These are phyloP conservation scores for Cairina moschata DNA, from an alignment of 2,113 vertebrate species.

Conservation along the genomic window DNA sequence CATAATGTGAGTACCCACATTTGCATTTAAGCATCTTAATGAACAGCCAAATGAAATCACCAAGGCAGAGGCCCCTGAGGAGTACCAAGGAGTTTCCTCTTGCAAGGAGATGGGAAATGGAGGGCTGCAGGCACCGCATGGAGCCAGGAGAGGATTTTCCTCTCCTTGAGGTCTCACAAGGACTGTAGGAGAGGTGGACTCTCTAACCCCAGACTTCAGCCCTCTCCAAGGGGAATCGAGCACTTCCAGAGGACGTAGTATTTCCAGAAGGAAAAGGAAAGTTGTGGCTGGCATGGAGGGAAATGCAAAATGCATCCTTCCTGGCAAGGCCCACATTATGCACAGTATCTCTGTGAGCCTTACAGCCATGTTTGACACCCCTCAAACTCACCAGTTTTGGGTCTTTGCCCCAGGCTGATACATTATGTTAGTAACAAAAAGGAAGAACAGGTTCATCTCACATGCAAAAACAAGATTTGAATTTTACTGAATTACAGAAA, in stretches of 20 bases:
- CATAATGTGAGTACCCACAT: not conserved
- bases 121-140: rapidly evolving
- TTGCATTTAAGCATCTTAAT: not conserved
- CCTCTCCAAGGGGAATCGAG: not conserved
- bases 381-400: not conserved
- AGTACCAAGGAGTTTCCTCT: not conserved
- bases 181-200: not conserved
- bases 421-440: not conserved
- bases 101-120: rapidly evolving
- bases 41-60: not conserved
- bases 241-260: not conserved
- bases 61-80: not conserved
- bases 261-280: not conserved
- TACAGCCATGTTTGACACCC: not conserved
- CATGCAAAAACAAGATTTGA: not conserved
- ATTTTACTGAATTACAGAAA: not conserved
- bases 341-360: not conserved
- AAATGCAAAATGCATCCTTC: not conserved
- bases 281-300: not conserved
- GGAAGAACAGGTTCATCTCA: not conserved
- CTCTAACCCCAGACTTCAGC: not conserved
- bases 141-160: not conserved
- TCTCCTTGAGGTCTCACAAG: not conserved
- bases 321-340: not conserved
- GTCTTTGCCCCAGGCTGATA: not conserved